These are phyloP conservation scores for Paelopatides confundens DNA, from an alignment of 53 echinoderm and acorn worm genomes.

Conservation along the genomic window DNA sequence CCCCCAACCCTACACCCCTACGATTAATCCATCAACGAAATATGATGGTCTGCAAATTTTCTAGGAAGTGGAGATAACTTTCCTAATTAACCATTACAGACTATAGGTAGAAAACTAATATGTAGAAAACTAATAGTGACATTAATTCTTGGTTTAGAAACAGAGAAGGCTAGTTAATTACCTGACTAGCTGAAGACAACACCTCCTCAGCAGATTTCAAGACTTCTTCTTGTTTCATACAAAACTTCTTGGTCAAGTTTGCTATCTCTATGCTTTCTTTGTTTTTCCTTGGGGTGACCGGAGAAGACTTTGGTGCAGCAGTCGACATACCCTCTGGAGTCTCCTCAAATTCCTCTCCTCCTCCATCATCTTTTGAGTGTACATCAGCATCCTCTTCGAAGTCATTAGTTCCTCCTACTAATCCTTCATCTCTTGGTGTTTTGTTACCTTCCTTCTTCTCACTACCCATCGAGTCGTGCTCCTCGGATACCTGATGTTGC, in stretches of 20 bases:
- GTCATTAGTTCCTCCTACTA: background rate
- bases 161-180: too few relatives aligned
- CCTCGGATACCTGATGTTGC: slow-evolving; percentile 29
- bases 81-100: too few relatives aligned
- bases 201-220: slow-evolving; percentile 96
- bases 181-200: slow-evolving; percentile 95
- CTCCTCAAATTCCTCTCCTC: background rate
- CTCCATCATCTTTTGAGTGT: background rate
- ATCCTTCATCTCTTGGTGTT: background rate
- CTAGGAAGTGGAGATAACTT: too few relatives aligned
- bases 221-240: slow-evolving; percentile 93
- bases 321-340: background rate
- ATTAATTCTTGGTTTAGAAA: too few relatives aligned
- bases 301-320: slow-evolving; percentile 29
- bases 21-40: too few relatives aligned
- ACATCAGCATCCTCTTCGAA: background rate
- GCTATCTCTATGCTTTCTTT: slow-evolving; percentile 80
- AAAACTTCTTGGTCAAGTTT: slow-evolving; percentile 92
- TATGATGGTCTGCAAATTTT: too few relatives aligned
- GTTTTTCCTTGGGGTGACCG: slow-evolving; percentile 43
- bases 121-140: too few relatives aligned
- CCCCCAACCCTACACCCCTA: too few relatives aligned
- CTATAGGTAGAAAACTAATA: too few relatives aligned
- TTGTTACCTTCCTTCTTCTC: background rate
- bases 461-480: background rate